These are phyloP conservation scores for Morpho deidamia DNA, from an alignment of 2,888 invertebrate genomes.

Conservation along the genomic window DNA sequence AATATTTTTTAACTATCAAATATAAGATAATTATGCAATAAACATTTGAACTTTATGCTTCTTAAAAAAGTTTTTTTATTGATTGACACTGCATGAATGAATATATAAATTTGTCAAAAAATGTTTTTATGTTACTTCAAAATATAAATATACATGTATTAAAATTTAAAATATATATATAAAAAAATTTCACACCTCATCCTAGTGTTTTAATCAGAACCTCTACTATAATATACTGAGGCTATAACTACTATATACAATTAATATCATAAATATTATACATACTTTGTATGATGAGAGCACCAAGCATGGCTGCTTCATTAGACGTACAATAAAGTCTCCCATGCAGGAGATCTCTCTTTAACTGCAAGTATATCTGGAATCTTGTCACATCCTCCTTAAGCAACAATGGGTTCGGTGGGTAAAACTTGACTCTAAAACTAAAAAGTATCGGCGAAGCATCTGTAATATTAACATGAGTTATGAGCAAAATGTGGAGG, in stretches of 20 bases:
- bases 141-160: background rate
- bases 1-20: background rate
- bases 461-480: slow-evolving; percentile 77
- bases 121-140: background rate
- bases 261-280: background rate
- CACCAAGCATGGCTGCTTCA: slow-evolving; percentile 93
- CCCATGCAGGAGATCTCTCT: slow-evolving; percentile 96
- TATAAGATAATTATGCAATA: too few relatives aligned
- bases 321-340: slow-evolving; percentile 94
- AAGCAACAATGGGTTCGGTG: slow-evolving; percentile 94
- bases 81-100: too few relatives aligned
- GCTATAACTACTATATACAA: background rate
- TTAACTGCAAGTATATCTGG: slow-evolving; percentile 95
- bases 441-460: slow-evolving; percentile 95
- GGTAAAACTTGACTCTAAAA: slow-evolving; percentile 98
- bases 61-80: too few relatives aligned
- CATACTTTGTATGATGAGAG: slow-evolving; percentile 95
- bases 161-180: background rate
- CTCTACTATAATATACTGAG: background rate
- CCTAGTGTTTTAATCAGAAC: background rate
- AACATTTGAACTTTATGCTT: too few relatives aligned
- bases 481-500: too few relatives aligned
- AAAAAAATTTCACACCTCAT: background rate
- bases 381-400: slow-evolving; percentile 97
- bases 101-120: too few relatives aligned